Base-by-base conservation (phyloP, 2,888 invertebrate genomes). In the Temnothorax ravouxi region DNA sequence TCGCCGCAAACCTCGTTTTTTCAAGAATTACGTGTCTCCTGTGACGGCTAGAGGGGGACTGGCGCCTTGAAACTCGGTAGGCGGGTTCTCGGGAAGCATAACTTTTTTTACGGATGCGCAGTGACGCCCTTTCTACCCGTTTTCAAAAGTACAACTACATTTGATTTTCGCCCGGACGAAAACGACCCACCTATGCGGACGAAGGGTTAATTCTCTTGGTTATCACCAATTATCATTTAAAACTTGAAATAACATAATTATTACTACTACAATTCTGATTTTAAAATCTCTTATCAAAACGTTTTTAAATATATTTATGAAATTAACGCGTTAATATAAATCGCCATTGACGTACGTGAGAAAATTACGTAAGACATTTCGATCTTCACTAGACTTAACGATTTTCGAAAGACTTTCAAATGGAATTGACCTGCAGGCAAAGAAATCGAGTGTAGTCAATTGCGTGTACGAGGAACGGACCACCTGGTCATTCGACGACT, bases 401-500 rank as follows among this genome's bases (percentile, higher is more conserved):
- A 52, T 76, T 64, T 66, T 38, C 41, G 41, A 54, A 41, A 66
- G 29, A 29, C 25, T 38, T 62, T 8, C 5, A 18, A 62, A 50
- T 75, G 54, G 67, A 69, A 80, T 52, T 56, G 82, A 77, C 54
- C 72, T 71, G 84, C 76, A 79, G 79, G 79, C 69, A 71, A 86
- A 82, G 88, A 83, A 87, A 83, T 81, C 66, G 83, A 52, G 81
- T 82, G 87, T 80, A 87, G 85, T 88, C 87, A 84, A 85, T 85
- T 87, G 86, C 81, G 87, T 85, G 81, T 84, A 80, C 72, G 69
- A 86, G 83, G 87, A 87, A 84, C 83, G 87, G 92, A 93, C 93
- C 93, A 93, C 93, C 93, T 93, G 93, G 92, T 87, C 88, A 88
- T 88, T 82, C 87, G 87, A 88, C 86, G 87, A 90, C 91, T 89